phyloP scores from a whole-genome alignment of 2,113 vertebrate species.

The Trematomus loennbergii region DNA sequence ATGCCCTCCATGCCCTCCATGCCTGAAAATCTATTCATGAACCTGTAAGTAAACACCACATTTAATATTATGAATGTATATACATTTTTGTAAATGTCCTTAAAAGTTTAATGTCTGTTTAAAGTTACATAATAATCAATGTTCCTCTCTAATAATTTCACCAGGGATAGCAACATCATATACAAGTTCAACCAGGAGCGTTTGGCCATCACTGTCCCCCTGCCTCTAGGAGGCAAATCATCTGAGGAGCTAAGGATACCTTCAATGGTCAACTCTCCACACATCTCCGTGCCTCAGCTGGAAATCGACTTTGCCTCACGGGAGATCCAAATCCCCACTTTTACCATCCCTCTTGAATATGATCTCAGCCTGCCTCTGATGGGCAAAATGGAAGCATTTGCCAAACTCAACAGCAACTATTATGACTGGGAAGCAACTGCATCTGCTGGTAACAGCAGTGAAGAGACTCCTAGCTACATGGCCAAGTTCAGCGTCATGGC shows the following conservation, averaged over 20 bases:
- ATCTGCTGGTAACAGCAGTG: constrained; percentile 85
- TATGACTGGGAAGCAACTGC: constrained; percentile 89
- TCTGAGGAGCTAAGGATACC: constrained; percentile 84
- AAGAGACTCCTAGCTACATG: constrained; percentile 62
- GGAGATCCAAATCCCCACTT: constrained; percentile 84
- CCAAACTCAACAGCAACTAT: constrained; percentile 89
- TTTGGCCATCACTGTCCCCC: constrained; percentile 83
- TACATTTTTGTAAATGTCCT: not conserved
- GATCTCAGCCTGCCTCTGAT: constrained; percentile 86
- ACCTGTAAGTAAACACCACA: constrained; percentile 82
- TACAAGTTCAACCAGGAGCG: constrained; percentile 87
- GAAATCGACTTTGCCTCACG: constrained; percentile 81
- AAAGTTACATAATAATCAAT: constrained; percentile 18
- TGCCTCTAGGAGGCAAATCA: constrained; percentile 90
- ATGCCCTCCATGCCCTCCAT: constrained; percentile 85
- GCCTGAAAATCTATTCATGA: constrained; percentile 91
- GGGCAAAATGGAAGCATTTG: constrained; percentile 85
- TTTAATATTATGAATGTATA: not conserved
- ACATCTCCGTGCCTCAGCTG: constrained; percentile 81
- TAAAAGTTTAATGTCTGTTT: not conserved
- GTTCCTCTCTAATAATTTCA: constrained; percentile 54
- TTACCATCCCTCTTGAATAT: constrained; percentile 86
- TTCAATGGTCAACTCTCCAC: constrained; percentile 78
- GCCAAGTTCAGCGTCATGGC: constrained; percentile 81
- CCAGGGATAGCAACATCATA: constrained; percentile 87